Evolutionary conservation across 2,113 vertebrate species (phyloP), one percentile per base, ranked within the genome.

Genomic region (Rhinopomastus cyanomelas): DNA sequence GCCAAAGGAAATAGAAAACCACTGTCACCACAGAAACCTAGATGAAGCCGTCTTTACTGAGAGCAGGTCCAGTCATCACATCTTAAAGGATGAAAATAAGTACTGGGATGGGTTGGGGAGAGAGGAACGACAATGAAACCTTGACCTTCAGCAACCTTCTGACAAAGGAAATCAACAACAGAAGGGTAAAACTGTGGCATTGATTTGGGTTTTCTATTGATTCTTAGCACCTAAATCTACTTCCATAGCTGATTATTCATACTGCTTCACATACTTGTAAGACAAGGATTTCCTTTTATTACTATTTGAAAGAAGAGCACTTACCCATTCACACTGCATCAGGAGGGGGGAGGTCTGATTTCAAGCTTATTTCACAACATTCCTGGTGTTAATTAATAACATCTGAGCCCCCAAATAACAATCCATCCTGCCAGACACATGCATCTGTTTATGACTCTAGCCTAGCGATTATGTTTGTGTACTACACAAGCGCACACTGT

Each of bases 381-480:
- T 94, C 56, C 74, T 93, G 52, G 90, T 95, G 94, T 87, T 92
- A 96, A 95, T 95, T 95, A 97, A 81, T 89, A 87, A 95, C 80
- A 95, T 95, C 95, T 96, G 94, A 93, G 90, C 48, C 73, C 71
- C 86, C 36, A 95, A 92, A 96, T 94, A 95, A 94, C 29, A 91
- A 93, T 87, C 72, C 52, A 80, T 89, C 69, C 92, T 91, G 74
- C 78, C 84, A 95, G 91, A 81, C 90, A 88, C 86, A 92, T 91
- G 78, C 91, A 93, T 94, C 85, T 95, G 77, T 96, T 97, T 95
- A 89, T 95, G 97, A 96, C 94, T 61, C 93, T 68, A 95, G 78
- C 60, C 90, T 16, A 53, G 90, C 93, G 66, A 92, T 95, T 79
- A 94, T 69, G 91, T 76, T 73, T 56, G 68, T 86, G 75, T 91